phyloP scores from a whole-genome alignment of 2,113 vertebrate genomes.

The Cavia porcellus region DNA sequence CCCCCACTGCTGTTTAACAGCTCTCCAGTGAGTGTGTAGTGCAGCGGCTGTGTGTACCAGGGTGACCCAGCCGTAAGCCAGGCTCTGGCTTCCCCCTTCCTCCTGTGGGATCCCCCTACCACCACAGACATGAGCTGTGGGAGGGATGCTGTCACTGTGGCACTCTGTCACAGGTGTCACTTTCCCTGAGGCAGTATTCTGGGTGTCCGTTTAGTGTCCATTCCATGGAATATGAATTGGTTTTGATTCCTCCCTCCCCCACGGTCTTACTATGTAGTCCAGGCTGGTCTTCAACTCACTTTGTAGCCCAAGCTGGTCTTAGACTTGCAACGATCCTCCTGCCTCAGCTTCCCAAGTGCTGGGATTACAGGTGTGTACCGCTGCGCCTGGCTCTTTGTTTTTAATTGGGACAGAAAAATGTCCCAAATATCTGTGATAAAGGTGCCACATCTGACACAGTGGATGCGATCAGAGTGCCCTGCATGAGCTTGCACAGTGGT shows the following conservation, averaged over 20 bases:
- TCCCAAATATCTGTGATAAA: not conserved
- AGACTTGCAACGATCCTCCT: too few species aligned
- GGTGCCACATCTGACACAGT: not conserved
- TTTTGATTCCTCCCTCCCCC: not conserved
- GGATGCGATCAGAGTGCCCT: not conserved
- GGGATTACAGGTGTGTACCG: too few species aligned
- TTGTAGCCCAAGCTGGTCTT: too few species aligned
- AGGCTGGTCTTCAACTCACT: too few species aligned
- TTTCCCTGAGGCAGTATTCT: not conserved
- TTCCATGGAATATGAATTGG: not conserved
- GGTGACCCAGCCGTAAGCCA: not conserved
- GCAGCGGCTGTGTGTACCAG: accelerated
- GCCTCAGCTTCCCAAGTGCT: too few species aligned
- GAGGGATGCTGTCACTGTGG: not conserved
- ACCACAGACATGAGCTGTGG: accelerated
- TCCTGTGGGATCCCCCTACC: not conserved
- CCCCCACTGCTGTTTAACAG: not conserved
- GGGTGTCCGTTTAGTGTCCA: not conserved
- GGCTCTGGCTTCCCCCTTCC: not conserved
- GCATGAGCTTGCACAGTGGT: accelerated
- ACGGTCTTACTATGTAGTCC: too few species aligned
- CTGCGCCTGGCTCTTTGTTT: not conserved
- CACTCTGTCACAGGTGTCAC: too few species aligned
- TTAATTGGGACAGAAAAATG: not conserved
- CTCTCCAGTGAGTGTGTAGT: not conserved